phyloP scores from a whole-genome alignment of 1,140 invertebrate species.

The Kradibia gibbosae region DNA sequence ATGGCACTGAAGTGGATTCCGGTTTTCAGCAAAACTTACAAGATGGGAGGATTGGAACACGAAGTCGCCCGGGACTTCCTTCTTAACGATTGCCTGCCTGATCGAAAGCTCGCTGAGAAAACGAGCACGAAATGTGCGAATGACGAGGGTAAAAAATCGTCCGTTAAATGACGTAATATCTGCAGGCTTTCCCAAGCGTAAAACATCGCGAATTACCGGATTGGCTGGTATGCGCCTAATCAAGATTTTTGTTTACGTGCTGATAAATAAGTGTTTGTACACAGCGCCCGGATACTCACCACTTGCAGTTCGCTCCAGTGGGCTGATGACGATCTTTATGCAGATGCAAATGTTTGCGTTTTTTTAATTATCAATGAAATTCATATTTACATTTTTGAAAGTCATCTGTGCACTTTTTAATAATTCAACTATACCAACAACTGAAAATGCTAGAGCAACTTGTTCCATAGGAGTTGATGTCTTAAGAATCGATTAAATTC shows the following conservation, averaged over 20 bases:
- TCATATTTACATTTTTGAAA: no score
- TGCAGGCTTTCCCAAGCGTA: conserved; percentile 31
- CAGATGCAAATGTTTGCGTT: no score
- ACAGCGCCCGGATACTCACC: background rate
- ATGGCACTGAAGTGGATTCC: conserved; percentile 17
- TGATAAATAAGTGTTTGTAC: conserved; percentile 24
- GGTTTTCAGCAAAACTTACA: conserved; percentile 2
- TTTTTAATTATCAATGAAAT: no score
- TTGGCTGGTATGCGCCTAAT: background rate
- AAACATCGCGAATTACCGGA: conserved; percentile 10
- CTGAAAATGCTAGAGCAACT: no score
- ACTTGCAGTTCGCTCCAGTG: background rate
- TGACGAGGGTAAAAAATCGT: conserved; percentile 11
- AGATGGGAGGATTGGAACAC: background rate
- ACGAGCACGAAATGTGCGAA: background rate
- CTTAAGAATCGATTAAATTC: no score
- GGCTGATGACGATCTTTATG: background rate
- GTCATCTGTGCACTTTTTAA: no score
- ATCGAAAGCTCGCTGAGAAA: conserved; percentile 25
- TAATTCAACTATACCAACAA: no score
- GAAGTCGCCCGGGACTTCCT: conserved; percentile 8
- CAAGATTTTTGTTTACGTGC: conserved; percentile 26
- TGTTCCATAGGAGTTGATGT: no score
- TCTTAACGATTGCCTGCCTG: background rate
- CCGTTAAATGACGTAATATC: conserved; percentile 23